Conservation (phyloP, 2,888 invertebrate genomes). For the Cryptocephalus primarius region DNA sequence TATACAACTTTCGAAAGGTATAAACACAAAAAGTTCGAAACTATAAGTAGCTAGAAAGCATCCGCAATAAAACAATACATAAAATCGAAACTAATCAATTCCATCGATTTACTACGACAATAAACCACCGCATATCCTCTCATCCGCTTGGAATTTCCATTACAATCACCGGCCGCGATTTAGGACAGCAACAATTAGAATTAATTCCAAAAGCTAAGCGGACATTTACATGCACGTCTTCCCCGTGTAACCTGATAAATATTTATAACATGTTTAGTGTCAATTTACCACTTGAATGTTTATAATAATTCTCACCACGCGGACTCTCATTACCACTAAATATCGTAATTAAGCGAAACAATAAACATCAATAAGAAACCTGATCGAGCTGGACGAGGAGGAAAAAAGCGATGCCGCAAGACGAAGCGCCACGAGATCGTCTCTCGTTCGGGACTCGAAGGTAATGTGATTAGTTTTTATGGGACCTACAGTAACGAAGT, state of each 20-base stretch:
- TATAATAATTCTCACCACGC: slow-evolving; percentile 13
- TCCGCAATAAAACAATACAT: not conserved
- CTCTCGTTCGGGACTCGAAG: too few species aligned
- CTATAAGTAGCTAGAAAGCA: too few species aligned
- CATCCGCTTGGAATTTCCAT: too few species aligned
- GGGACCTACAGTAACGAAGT: not conserved
- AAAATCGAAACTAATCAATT: too few species aligned
- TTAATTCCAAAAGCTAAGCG: slow-evolving; percentile 6
- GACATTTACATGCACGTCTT: slow-evolving; percentile 9
- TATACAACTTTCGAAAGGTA: too few species aligned
- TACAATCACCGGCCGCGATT: not conserved
- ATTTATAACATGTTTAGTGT: slow-evolving; percentile 12
- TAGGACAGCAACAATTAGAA: slow-evolving; percentile 4
- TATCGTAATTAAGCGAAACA: slow-evolving; percentile 7
- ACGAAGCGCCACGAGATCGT: too few species aligned
- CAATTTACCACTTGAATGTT: slow-evolving; percentile 11
- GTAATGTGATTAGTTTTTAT: too few species aligned
- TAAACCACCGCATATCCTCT: too few species aligned
- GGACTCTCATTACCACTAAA: slow-evolving; percentile 10
- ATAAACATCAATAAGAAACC: slow-evolving; percentile 8
- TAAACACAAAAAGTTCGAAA: too few species aligned
- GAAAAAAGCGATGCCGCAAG: too few species aligned
- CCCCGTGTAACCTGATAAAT: slow-evolving; percentile 7
- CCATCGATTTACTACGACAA: too few species aligned
- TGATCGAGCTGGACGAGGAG: slow-evolving; percentile 3